These are phyloP conservation scores for Cantharis rustica DNA, from an alignment of 2,888 invertebrate genomes.

Conservation along the genomic window DNA sequence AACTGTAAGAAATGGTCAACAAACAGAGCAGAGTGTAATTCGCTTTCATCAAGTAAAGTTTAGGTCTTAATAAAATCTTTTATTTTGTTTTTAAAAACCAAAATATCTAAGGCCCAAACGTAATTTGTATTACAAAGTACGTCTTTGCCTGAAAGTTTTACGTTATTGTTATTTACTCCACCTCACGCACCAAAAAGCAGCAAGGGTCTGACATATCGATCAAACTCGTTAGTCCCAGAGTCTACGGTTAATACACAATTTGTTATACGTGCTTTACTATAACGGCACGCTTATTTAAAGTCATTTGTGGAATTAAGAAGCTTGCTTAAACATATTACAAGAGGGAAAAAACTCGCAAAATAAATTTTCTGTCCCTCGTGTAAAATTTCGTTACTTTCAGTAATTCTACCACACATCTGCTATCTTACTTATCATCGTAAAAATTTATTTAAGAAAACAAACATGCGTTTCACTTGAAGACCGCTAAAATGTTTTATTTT, in stretches of 20 bases:
- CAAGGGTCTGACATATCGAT: conserved; percentile 40
- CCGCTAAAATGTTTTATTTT: neutral
- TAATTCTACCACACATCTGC: conserved; percentile 1
- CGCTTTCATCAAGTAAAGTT: too few relatives aligned
- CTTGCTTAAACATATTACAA: conserved; percentile 23
- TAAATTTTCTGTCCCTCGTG: conserved; percentile 6
- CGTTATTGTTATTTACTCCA: conserved; percentile 43
- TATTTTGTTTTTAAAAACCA: too few relatives aligned
- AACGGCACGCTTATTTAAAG: conserved; percentile 27
- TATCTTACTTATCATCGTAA: neutral
- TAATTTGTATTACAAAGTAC: conserved; percentile 11
- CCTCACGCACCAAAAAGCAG: conserved; percentile 41
- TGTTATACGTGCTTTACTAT: conserved; percentile 28
- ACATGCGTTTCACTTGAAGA: neutral
- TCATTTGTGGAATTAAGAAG: conserved; percentile 27
- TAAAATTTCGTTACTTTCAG: conserved; percentile 4
- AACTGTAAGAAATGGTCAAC: too few relatives aligned
- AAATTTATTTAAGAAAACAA: neutral
- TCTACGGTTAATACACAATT: conserved; percentile 28
- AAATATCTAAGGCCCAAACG: too few relatives aligned
- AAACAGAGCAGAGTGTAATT: too few relatives aligned
- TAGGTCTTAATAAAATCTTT: too few relatives aligned
- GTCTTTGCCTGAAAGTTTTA: conserved; percentile 34
- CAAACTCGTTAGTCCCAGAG: conserved; percentile 27
- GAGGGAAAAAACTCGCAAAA: neutral